These are phyloP conservation scores for Mesorhabditis sp. DNA, from an alignment of 2,888 invertebrate species.

Conservation along the genomic window DNA sequence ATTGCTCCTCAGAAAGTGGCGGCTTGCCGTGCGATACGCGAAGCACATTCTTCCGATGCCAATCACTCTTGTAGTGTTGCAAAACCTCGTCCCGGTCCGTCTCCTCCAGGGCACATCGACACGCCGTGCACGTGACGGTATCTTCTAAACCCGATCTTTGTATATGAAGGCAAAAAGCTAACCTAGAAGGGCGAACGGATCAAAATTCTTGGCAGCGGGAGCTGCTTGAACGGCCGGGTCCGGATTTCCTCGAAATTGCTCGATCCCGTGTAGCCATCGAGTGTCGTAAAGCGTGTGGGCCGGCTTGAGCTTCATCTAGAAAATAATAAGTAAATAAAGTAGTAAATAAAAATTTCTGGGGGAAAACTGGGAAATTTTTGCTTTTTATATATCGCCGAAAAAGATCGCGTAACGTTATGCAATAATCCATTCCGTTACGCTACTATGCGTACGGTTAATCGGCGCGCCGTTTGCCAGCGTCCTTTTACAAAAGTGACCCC, in stretches of 20 bases:
- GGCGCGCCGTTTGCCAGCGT: no score
- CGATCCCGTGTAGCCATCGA: not conserved
- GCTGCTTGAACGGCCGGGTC: not conserved
- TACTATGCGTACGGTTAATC: no score
- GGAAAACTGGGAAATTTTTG: constrained; percentile 1
- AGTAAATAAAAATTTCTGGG: not conserved
- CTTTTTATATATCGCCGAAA: not conserved
- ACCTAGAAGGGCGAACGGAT: not conserved
- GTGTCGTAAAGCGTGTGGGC: not conserved
- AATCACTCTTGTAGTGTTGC: not conserved
- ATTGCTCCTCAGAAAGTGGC: not conserved
- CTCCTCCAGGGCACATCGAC: not conserved
- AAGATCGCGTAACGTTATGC: not conserved
- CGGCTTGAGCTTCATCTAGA: not conserved
- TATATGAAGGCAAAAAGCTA: not conserved
- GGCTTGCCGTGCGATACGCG: not conserved
- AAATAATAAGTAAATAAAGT: not conserved
- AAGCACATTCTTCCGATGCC: not conserved
- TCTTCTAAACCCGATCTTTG: not conserved
- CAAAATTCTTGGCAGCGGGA: not conserved
- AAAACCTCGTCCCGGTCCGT: not conserved
- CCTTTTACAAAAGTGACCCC: no score
- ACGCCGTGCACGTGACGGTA: not conserved
- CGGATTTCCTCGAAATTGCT: not conserved
- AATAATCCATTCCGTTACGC: no score